Evolutionary conservation across 2,888 invertebrate species (phyloP).

Genomic region (Flexamia atlantica): DNA sequence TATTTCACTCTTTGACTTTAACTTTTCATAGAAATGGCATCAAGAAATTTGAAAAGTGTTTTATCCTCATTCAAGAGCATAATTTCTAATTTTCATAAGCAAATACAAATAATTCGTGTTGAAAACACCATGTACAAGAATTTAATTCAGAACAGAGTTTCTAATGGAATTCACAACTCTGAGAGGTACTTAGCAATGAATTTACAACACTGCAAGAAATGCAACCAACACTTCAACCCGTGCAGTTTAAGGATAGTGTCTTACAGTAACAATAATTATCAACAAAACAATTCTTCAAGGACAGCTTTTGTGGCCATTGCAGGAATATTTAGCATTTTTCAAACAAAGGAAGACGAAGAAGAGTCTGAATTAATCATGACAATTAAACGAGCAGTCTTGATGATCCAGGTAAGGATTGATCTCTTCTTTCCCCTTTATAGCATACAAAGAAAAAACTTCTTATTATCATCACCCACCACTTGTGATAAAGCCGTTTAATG

Average conservation of each 20-base stretch:
- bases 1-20: neutral
- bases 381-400: conserved; percentile 88
- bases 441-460: too few species aligned
- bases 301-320: conserved; percentile 55
- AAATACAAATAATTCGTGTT: neutral
- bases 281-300: neutral
- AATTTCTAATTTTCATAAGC: conserved; percentile 3
- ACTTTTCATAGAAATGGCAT: neutral
- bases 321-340: conserved; percentile 79
- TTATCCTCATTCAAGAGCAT: neutral
- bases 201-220: neutral
- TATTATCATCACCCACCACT: too few species aligned
- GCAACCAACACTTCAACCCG: neutral
- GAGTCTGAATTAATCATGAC: conserved; percentile 86
- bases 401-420: conserved; percentile 80
- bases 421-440: too few species aligned
- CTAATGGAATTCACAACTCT: too few species aligned
- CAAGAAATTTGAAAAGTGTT: conserved; percentile 37
- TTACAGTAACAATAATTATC: neutral
- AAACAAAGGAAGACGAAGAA: conserved; percentile 80
- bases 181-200: neutral
- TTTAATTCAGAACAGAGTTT: neutral
- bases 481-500: too few species aligned
- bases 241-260: neutral
- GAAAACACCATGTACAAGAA: neutral